phyloP scores from a whole-genome alignment of 2,888 invertebrate species.

The Hydropsyche betteni region DNA sequence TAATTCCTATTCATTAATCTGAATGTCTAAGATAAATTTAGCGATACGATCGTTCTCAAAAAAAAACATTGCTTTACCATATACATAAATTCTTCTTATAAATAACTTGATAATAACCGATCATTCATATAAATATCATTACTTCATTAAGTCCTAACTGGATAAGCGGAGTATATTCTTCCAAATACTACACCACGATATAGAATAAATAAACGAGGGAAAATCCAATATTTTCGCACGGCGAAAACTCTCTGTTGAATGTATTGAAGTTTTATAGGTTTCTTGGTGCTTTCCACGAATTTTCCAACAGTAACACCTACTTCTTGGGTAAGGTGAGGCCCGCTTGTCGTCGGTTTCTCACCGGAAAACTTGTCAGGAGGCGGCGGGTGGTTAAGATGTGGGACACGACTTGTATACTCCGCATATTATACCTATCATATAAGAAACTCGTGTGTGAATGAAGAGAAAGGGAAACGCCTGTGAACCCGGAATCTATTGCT shows the following conservation, averaged over 20 bases:
- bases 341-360: not conserved
- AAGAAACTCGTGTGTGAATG: too few relatives aligned
- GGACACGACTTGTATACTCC: conserved; percentile 15
- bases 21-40: too few relatives aligned
- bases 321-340: conserved; percentile 11
- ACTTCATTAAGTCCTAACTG: too few relatives aligned
- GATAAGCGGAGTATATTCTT: too few relatives aligned
- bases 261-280: conserved; percentile 26
- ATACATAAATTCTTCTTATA: too few relatives aligned
- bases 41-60: too few relatives aligned
- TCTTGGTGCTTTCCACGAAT: conserved; percentile 5
- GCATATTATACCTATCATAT: not conserved
- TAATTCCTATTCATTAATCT: too few relatives aligned
- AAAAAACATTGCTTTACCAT: too few relatives aligned
- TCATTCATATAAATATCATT: too few relatives aligned
- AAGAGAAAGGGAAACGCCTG: not conserved
- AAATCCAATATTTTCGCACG: not conserved
- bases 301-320: not conserved
- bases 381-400: not conserved
- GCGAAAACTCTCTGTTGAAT: conserved; percentile 22
- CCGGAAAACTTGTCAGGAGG: conserved; percentile 19
- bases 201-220: not conserved
- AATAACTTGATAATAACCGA: too few relatives aligned
- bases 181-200: too few relatives aligned
- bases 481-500: conserved; percentile 12